Evolutionary conservation across 2,888 invertebrate species (phyloP).

Genomic region (Drosophila paramelanica): DNA sequence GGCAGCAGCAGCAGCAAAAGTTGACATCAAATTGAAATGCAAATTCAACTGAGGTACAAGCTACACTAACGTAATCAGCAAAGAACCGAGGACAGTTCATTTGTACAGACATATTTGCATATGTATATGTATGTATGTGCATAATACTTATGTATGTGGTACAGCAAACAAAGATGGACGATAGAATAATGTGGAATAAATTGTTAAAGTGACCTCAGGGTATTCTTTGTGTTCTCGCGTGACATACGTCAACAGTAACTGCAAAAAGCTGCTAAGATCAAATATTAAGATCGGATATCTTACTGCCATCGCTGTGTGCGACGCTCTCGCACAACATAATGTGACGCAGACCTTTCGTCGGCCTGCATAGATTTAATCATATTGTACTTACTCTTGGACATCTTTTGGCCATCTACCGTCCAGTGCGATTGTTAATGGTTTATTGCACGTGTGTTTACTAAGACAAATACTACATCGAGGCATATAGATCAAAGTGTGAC

Average conservation of each 20-base stretch:
- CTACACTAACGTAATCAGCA: slow-evolving; percentile 66
- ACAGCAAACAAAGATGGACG: background rate
- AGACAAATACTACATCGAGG: slow-evolving; percentile 56
- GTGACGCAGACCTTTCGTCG: slow-evolving; percentile 92
- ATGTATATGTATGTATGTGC: background rate
- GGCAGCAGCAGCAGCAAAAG: background rate
- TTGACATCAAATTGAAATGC: slow-evolving; percentile 74
- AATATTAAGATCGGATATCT: slow-evolving; percentile 81
- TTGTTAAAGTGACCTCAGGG: too few species aligned
- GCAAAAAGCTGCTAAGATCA: too few species aligned
- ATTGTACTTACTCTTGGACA: slow-evolving; percentile 98
- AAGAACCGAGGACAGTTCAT: slow-evolving; percentile 25
- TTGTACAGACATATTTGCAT: slow-evolving; percentile 34
- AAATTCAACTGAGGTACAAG: slow-evolving; percentile 69
- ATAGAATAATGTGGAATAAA: background rate
- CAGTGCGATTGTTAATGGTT: slow-evolving; percentile 98
- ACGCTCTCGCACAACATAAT: slow-evolving; percentile 96
- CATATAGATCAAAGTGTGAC: background rate
- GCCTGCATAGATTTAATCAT: slow-evolving; percentile 91
- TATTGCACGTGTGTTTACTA: slow-evolving; percentile 96
- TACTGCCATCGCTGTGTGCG: slow-evolving; percentile 95
- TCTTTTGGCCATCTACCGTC: slow-evolving; percentile 96
- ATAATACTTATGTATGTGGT: background rate
- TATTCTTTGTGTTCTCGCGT: too few species aligned
- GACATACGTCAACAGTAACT: too few species aligned